Conservation (phyloP, 2,888 invertebrate species). For the Bellardia bayeri region DNA sequence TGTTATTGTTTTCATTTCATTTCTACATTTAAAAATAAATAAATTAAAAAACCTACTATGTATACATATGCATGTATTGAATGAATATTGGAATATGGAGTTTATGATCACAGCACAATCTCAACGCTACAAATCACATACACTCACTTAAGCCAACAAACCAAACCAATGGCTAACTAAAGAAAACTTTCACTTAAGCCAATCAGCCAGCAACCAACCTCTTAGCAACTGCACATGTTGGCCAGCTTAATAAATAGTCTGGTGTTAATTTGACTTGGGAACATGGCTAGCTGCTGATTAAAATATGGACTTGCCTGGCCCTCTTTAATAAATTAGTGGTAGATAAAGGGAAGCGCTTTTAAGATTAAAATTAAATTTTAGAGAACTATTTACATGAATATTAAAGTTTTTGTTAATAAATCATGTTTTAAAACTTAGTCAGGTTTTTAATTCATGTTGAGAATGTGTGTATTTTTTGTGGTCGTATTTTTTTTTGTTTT, state of each 20-base stretch:
- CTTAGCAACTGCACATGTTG: not conserved
- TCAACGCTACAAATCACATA: slow-evolving; percentile 11
- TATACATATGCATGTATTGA: slow-evolving; percentile 1
- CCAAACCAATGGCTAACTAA: not conserved
- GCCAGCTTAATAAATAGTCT: not conserved
- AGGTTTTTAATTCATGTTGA: not conserved
- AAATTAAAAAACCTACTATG: too few relatives aligned
- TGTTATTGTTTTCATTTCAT: slow-evolving; percentile 48
- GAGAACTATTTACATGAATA: slow-evolving; percentile 8
- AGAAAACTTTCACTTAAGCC: slow-evolving; percentile 56
- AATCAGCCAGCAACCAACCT: not conserved
- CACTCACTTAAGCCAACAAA: slow-evolving; percentile 30
- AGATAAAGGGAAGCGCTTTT: not conserved
- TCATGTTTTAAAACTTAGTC: not conserved
- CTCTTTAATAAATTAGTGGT: not conserved
- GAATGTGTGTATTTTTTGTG: not conserved
- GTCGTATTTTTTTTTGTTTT: too few relatives aligned
- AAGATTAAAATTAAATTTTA: slow-evolving; percentile 7
- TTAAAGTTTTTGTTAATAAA: not conserved
- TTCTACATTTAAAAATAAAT: not conserved
- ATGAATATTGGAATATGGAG: slow-evolving; percentile 16
- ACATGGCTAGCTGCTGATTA: slow-evolving; percentile 3
- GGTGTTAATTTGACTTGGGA: slow-evolving; percentile 5
- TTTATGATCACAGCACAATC: slow-evolving; percentile 7
- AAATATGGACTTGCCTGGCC: not conserved